These are phyloP conservation scores for Leucozona laternaria DNA, from an alignment of 2,888 invertebrate species.

Conservation along the genomic window DNA sequence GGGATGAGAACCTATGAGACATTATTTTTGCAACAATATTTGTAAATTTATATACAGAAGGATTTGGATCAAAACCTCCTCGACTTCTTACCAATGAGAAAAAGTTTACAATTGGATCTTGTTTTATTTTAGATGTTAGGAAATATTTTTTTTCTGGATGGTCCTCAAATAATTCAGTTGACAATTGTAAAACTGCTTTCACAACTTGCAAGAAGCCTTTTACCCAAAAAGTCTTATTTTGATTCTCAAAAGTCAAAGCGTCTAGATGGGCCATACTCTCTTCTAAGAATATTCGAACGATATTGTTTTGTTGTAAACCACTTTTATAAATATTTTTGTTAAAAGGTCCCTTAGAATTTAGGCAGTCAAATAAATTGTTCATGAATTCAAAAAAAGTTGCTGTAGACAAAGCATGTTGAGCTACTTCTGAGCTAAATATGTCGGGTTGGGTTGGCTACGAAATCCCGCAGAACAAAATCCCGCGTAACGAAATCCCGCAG, in stretches of 20 bases:
- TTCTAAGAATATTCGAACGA: not conserved
- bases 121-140: not conserved
- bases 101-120: not conserved
- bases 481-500: too few species aligned
- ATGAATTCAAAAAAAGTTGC: not conserved
- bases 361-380: not conserved
- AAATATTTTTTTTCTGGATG: not conserved
- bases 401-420: not conserved
- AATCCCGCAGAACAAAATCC: too few species aligned
- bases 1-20: not conserved
- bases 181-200: not conserved
- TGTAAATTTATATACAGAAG: not conserved
- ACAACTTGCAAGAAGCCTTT: not conserved
- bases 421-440: not conserved
- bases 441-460: too few species aligned
- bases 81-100: slow-evolving; percentile 1
- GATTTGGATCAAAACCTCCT: not conserved
- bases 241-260: not conserved
- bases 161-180: not conserved
- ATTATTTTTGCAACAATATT: not conserved
- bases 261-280: not conserved
- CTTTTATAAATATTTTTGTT: not conserved
- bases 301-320: not conserved
- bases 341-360: not conserved
- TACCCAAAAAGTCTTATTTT: not conserved